These are phyloP conservation scores for Tapirus terrestris DNA, from an alignment of 2,113 vertebrate species.

Conservation along the genomic window DNA sequence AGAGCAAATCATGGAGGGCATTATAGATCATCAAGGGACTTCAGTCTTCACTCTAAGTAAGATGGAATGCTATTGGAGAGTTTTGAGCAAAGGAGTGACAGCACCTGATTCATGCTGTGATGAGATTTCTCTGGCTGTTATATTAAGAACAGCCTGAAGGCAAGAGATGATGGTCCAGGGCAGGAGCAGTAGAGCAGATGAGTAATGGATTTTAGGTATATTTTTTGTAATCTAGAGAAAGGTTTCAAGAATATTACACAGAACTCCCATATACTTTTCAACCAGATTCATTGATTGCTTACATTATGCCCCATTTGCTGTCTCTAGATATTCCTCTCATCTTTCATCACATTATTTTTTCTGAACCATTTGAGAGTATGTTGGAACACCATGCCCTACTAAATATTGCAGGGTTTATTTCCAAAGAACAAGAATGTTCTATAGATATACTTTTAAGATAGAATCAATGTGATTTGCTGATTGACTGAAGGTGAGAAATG, in stretches of 20 bases:
- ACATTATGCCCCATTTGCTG: neutral
- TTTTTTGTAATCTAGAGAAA: neutral
- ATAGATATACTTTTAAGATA: neutral
- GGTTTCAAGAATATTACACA: neutral
- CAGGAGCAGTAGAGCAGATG: neutral
- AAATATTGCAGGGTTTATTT: neutral
- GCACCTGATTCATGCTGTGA: neutral
- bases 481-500: neutral
- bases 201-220: neutral
- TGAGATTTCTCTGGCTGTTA: neutral
- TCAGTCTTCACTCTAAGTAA: neutral
- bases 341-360: neutral
- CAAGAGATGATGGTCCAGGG: neutral
- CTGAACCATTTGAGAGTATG: neutral
- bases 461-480: neutral
- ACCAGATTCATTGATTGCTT: neutral
- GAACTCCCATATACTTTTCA: neutral
- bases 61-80: too few relatives aligned
- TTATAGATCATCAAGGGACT: neutral
- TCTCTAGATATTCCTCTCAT: neutral
- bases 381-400: neutral
- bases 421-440: neutral
- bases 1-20: neutral
- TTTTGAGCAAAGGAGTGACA: neutral
- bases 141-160: neutral